These are phyloP conservation scores for Turdus rufiventris DNA, from an alignment of 2,113 vertebrate genomes.

Conservation along the genomic window DNA sequence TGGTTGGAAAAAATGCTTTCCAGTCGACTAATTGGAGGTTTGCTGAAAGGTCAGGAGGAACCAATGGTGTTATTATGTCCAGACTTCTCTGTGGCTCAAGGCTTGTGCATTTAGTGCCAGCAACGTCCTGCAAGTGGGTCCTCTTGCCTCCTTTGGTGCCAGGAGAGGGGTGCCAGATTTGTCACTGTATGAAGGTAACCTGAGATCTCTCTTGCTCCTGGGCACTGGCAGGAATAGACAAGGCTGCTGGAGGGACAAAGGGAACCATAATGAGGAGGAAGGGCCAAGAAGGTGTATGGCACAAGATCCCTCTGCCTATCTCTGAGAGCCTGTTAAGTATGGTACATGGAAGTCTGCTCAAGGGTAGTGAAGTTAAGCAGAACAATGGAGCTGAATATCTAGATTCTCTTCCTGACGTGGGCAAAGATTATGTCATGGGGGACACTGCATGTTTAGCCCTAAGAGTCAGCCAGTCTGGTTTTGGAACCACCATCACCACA, in stretches of 20 bases:
- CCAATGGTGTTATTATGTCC: not conserved
- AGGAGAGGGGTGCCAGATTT: not conserved
- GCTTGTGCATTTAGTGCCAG: not conserved
- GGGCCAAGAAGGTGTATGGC: not conserved
- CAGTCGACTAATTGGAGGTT: not conserved
- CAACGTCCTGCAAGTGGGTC: not conserved
- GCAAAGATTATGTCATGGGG: not conserved
- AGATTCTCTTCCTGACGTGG: not conserved
- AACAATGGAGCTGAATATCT: not conserved
- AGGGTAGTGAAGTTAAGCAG: not conserved
- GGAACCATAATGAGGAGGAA: not conserved
- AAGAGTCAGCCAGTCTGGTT: not conserved
- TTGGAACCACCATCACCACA: not conserved
- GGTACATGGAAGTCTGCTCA: not conserved
- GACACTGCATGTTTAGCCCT: not conserved
- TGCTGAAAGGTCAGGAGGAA: constrained; percentile 5
- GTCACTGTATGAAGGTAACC: not conserved
- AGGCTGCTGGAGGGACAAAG: not conserved
- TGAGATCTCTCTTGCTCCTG: not conserved
- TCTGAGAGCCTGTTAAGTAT: not conserved
- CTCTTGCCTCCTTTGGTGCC: not conserved
- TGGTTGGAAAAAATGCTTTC: constrained; percentile 45
- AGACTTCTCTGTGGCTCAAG: not conserved
- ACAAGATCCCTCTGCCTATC: not conserved
- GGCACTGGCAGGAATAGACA: not conserved